Evolutionary conservation across 2,113 vertebrate genomes (phyloP).

Genomic region (Peromyscus leucopus): DNA sequence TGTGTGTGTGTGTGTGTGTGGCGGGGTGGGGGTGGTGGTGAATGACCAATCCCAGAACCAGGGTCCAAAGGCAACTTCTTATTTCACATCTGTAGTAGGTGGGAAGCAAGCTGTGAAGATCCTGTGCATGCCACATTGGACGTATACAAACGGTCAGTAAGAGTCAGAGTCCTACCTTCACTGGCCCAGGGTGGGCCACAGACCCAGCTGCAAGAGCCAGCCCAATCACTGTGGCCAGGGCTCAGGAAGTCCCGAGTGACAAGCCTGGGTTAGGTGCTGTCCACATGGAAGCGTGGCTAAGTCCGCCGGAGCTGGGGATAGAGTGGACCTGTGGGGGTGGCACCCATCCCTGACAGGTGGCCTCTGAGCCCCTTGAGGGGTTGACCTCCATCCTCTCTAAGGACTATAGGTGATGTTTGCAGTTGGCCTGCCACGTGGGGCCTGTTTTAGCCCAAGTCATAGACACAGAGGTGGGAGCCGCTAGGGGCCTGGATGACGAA

Average conservation of each 20-base stretch:
- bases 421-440: no score
- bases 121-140: accelerated
- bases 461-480: neutral
- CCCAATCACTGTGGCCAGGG: neutral
- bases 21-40: no score
- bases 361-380: no score
- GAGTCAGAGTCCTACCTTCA: neutral
- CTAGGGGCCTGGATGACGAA: neutral
- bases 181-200: slow-evolving; percentile 9
- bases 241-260: neutral
- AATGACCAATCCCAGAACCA: neutral
- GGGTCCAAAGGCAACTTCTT: neutral
- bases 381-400: neutral
- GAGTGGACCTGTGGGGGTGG: neutral
- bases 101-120: neutral
- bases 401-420: neutral
- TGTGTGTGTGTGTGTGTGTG: neutral
- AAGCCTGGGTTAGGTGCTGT: neutral
- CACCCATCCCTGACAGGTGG: neutral
- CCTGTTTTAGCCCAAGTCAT: neutral
- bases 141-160: accelerated
- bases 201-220: neutral
- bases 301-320: neutral
- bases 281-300: neutral
- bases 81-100: no score